Evolutionary conservation across 2,888 invertebrate genomes (phyloP), one percentile per base, ranked within the genome.

Genomic region (Rhagophthalmus giganteus): DNA sequence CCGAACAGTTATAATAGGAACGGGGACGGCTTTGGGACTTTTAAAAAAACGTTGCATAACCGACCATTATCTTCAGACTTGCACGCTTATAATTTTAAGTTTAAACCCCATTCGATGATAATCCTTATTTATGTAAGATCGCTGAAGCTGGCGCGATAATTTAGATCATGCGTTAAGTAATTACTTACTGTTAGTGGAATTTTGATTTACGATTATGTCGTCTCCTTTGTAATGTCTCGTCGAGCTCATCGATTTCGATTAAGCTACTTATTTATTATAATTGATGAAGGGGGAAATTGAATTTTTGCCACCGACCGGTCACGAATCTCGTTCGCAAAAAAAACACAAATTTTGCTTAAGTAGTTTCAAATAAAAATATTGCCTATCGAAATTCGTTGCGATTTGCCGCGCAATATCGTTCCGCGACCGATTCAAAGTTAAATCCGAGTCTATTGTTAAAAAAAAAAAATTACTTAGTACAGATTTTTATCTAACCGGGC

Each of bases 61-160:
- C 35, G 12, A 34, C 26, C 9, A 32, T 32, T 32, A 15, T 32
- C 32, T 48, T 32, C n/a, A 40, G 34, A 24, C 33, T 46, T 47
- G 40, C 47, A 47, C 30, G 33, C 47, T 34, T 39, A 47, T 39
- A 47, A 45, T 45, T 47, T 47, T 40, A 26, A 39, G 40, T 40
- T 47, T 47, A 47, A 33, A 11, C 46, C 32, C 33, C 26, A 30
- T 24, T 27, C 16, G 25, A 35, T 35, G 16, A 13, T 48, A 48
- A 48, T 48, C 48, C 30, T 33, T 41, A 48, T 48, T 30, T n/a
- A 30, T 30, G 7, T 13, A 30, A 30, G 30, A 11, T 30, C 12
- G 27, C 7, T 44, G 33, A 33, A 44, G 31, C 27, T 33, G 9
- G 10, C 11, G 33, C 14, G 42, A 44, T 40, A 40, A 40, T 24